Evolutionary conservation across 2,113 vertebrate genomes (phyloP).

Genomic region (Lucifuga dentata): DNA sequence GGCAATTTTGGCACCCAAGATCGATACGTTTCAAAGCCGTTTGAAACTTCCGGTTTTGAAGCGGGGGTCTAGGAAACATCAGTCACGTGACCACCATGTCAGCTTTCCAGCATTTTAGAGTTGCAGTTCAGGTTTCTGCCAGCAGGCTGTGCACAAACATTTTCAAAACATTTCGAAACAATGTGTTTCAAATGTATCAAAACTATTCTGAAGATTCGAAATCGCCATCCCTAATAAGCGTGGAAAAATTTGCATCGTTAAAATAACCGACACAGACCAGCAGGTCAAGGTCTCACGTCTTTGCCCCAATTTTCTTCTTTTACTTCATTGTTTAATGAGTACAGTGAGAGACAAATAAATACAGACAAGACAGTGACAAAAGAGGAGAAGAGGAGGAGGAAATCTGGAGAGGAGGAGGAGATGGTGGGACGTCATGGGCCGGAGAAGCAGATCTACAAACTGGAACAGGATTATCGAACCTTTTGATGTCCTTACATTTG

Average conservation of each 20-base stretch:
- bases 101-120: too few relatives aligned
- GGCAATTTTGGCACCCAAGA: too few relatives aligned
- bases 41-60: too few relatives aligned
- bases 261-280: conserved; percentile 42
- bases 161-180: too few relatives aligned
- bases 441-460: conserved; percentile 6
- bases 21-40: too few relatives aligned
- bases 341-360: conserved; percentile 76
- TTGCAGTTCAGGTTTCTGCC: too few relatives aligned
- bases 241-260: not conserved
- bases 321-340: conserved; percentile 66
- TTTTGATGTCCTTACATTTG: conserved; percentile 7
- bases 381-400: not conserved
- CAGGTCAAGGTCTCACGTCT: conserved; percentile 31
- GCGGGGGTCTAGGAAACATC: too few relatives aligned
- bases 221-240: too few relatives aligned
- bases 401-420: not conserved
- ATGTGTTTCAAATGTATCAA: too few relatives aligned
- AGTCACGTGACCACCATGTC: too few relatives aligned
- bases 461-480: conserved; percentile 18
- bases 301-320: conserved; percentile 62
- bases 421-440: not conserved
- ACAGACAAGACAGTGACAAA: conserved; percentile 60
- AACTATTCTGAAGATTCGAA: too few relatives aligned
- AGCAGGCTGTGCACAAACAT: too few relatives aligned